A percentile compares a stretch with the other conserved stretches of the same genome.
Evolutionary conservation across 1,140 invertebrate species (phyloP).

Genomic region (Myzus persicae): DNA sequence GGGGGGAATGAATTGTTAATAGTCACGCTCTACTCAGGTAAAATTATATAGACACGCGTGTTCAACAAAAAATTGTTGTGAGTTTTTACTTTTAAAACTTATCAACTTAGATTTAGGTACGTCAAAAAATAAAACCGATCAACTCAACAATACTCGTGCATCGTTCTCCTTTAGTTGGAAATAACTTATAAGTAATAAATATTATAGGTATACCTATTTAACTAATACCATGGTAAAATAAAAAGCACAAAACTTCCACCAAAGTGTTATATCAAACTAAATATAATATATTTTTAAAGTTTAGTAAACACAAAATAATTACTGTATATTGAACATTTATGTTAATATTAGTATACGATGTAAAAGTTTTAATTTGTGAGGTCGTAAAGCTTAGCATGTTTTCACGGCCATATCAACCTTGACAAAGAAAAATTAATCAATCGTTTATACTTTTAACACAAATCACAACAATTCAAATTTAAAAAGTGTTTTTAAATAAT

Average conservation of each 20-base stretch:
- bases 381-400: neutral
- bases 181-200: neutral
- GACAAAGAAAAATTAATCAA: constrained; percentile 40
- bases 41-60: neutral
- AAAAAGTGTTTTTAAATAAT: neutral
- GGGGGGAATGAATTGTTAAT: neutral
- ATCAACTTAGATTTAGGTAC: neutral
- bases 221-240: neutral
- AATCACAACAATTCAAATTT: neutral
- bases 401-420: constrained; percentile 36
- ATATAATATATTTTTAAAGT: neutral
- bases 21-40: neutral
- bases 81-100: neutral
- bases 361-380: neutral
- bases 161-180: neutral
- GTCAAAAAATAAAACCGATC: neutral
- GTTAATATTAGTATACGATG: neutral
- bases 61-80: neutral
- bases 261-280: neutral
- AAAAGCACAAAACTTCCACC: neutral
- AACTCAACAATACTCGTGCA: neutral
- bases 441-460: neutral
- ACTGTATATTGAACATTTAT: neutral
- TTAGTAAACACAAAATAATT: neutral
- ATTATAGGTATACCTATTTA: neutral